phyloP scores from a whole-genome alignment of 2,797 vertebrate genomes.

The Phrynocephalus vlangalii region DNA sequence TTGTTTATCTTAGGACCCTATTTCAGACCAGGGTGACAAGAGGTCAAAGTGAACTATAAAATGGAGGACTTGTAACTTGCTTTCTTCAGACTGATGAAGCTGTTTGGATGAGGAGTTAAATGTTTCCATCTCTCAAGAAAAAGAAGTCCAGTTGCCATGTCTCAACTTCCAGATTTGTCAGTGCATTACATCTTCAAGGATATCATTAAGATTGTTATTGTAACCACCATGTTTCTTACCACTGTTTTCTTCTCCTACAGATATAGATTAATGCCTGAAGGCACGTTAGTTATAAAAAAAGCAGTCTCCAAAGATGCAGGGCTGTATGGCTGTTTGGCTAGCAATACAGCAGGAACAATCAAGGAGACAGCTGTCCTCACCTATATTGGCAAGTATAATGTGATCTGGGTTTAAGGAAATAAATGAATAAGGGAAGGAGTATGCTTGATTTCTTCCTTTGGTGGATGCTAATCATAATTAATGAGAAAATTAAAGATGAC shows the following conservation, averaged over 20 bases:
- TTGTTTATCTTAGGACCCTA: too few relatives aligned
- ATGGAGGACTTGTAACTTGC: too few relatives aligned
- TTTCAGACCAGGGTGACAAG: too few relatives aligned
- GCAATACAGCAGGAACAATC: conserved; percentile 90
- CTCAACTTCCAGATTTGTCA: not conserved
- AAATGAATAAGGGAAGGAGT: not conserved
- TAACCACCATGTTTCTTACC: not conserved
- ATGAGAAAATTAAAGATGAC: not conserved
- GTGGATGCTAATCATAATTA: not conserved
- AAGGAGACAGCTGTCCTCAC: conserved; percentile 82
- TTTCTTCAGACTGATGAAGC: too few relatives aligned
- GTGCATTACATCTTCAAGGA: not conserved
- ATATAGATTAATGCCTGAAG: conserved; percentile 87
- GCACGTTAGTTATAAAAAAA: conserved; percentile 87
- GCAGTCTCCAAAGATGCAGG: conserved; percentile 86
- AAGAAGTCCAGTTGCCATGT: too few relatives aligned
- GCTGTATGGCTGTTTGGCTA: conserved; percentile 92
- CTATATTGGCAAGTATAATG: conserved; percentile 84
- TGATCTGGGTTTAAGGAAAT: not conserved
- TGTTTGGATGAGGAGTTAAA: too few relatives aligned
- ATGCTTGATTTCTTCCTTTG: not conserved
- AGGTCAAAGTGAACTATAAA: too few relatives aligned
- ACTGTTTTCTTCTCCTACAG: conserved; percentile 71
- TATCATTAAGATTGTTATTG: not conserved
- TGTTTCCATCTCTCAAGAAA: too few relatives aligned